Conservation (phyloP, 2,888 invertebrate species). For the Ceratothoa steindachneri region DNA sequence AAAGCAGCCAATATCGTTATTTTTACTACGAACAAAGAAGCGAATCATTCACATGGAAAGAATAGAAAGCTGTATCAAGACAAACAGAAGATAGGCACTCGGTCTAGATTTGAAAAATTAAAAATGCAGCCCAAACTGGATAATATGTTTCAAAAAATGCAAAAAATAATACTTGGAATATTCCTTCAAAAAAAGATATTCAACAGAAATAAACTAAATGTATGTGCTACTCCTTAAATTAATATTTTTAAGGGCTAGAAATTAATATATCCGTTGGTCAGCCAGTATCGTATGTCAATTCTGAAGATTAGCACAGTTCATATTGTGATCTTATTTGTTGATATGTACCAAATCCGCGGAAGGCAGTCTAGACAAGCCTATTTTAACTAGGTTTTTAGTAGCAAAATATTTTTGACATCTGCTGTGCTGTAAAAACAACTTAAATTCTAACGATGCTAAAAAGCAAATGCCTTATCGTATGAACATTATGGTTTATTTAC, state of each 20-base stretch:
- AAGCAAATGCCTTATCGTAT: not conserved
- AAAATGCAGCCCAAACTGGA: not conserved
- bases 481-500: not conserved
- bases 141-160: not conserved
- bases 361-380: too few species aligned
- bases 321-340: too few species aligned
- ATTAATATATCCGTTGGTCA: too few species aligned
- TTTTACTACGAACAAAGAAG: not conserved
- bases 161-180: not conserved
- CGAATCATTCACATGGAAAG: not conserved
- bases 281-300: too few species aligned
- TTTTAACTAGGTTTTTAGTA: too few species aligned
- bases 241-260: not conserved
- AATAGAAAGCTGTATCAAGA: not conserved
- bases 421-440: not conserved
- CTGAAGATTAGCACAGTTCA: too few species aligned
- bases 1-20: not conserved
- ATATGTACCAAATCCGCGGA: too few species aligned
- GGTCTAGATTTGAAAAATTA: not conserved
- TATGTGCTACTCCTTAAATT: not conserved
- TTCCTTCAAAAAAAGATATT: not conserved
- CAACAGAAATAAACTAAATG: not conserved
- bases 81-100: not conserved
- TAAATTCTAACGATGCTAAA: not conserved
- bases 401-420: too few species aligned